phyloP scores from a whole-genome alignment of 2,113 vertebrate species.

The Rhizomys pruinosus region DNA sequence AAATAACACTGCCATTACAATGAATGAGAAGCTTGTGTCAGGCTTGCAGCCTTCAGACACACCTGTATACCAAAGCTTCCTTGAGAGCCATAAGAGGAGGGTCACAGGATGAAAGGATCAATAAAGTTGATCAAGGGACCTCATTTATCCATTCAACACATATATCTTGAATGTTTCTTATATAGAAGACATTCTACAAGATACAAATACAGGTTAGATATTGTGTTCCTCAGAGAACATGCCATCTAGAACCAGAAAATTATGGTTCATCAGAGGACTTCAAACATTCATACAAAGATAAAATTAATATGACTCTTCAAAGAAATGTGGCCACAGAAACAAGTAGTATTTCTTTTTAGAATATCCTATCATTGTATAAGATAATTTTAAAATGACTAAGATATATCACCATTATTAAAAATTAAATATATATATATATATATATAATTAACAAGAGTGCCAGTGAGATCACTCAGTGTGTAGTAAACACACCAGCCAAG shows the following conservation, averaged over 20 bases:
- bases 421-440: slow-evolving; percentile 22
- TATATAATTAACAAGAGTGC: not conserved
- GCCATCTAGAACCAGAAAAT: slow-evolving; percentile 48
- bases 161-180: not conserved
- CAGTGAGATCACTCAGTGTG: not conserved
- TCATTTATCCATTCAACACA: slow-evolving; percentile 34
- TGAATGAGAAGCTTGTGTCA: not conserved
- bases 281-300: slow-evolving; percentile 23
- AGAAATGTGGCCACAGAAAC: slow-evolving; percentile 23
- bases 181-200: not conserved
- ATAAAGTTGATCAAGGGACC: not conserved
- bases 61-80: not conserved
- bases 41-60: not conserved
- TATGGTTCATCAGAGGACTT: not conserved
- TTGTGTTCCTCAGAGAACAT: not conserved
- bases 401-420: slow-evolving; percentile 35
- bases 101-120: not conserved
- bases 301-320: not conserved
- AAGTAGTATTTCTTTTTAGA: slow-evolving; percentile 15
- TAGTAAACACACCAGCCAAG: not conserved
- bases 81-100: not conserved
- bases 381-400: slow-evolving; percentile 43
- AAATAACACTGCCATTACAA: slow-evolving; percentile 38
- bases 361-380: slow-evolving; percentile 25
- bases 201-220: slow-evolving; percentile 21